Base-by-base conservation (phyloP, 2,113 vertebrate species). In the Saimiri boliviensis region DNA sequence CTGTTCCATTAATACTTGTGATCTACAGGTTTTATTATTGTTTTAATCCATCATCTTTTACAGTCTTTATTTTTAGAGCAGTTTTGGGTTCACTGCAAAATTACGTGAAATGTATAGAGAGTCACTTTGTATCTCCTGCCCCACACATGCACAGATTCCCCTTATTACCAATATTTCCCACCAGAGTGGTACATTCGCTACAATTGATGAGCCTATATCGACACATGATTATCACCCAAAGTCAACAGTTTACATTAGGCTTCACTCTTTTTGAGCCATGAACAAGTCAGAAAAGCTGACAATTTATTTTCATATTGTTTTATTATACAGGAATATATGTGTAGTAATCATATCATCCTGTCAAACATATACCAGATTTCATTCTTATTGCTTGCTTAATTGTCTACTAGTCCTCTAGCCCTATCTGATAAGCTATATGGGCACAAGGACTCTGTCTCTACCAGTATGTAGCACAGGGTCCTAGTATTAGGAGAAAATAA, bases 251-350 rank as follows among this genome's bases (percentile, higher is more conserved):
- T 32, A 17, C 6, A 10, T 8, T 14, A 37, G 11, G 19, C 35
- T 2, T 88, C 27, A 16, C 60, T 32, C 27, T 63, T 63, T 63
- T 81, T 63, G 20, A 25, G 19, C n/a, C 74, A 70, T 9, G 79
- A 73, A 40, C 27, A 73, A 93, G 32, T 91, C 40, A 89, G 66
- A 88, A 80, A 89, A 86, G 13, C n/a, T 32, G 92, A 47, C 25
- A 52, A 77, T 42, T 63, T 87, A 63, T 93, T 68, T 56, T 83
- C 79, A 14, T 73, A 71, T 70, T 91, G 47, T 63, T 89, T 92
- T 86, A 32, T 86, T 86, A 92, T 92, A 32, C 7, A 73, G 12
- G 73, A 92, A 85, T 45, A 89, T 47, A 63, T 37, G 35, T 73
- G 16, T 56, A 89, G 35, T 52, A 40, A 52, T 73, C 7, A 37